Evolutionary conservation across 1,140 invertebrate genomes (phyloP).

Genomic region (Ceratosolen fusciceps): DNA sequence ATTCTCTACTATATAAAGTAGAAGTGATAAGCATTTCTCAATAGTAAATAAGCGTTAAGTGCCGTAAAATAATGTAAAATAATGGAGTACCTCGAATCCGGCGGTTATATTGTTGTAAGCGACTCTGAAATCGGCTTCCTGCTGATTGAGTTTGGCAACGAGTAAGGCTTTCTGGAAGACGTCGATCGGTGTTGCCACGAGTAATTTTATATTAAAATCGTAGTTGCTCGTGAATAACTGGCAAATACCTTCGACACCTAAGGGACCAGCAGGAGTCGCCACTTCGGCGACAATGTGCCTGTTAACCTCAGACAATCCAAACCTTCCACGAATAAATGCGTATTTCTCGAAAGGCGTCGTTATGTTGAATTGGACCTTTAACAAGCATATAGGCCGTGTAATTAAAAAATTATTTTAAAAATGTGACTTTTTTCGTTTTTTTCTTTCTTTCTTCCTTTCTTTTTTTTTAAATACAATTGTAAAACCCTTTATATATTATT

Average conservation of each 20-base stretch:
- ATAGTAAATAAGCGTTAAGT: not conserved
- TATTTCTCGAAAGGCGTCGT: slow-evolving; percentile 80
- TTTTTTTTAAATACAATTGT: too few species aligned
- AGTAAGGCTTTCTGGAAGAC: slow-evolving; percentile 76
- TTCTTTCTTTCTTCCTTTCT: too few species aligned
- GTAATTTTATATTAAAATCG: slow-evolving; percentile 81
- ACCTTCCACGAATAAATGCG: slow-evolving; percentile 75
- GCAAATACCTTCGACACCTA: slow-evolving; percentile 76
- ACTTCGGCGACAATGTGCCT: slow-evolving; percentile 81
- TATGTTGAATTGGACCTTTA: slow-evolving; percentile 74
- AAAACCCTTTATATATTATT: too few species aligned
- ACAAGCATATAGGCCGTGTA: too few species aligned
- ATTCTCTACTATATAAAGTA: too few species aligned
- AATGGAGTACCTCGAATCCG: slow-evolving; percentile 72
- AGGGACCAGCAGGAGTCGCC: slow-evolving; percentile 75
- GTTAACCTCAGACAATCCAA: slow-evolving; percentile 79
- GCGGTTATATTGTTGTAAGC: slow-evolving; percentile 81
- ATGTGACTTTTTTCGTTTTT: too few species aligned
- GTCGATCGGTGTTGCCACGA: slow-evolving; percentile 80
- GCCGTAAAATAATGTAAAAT: not conserved
- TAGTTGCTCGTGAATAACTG: slow-evolving; percentile 73
- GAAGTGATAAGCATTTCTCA: not conserved
- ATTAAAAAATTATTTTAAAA: too few species aligned
- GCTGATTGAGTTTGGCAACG: slow-evolving; percentile 74
- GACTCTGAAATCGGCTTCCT: slow-evolving; percentile 79